Base-by-base conservation (phyloP, 1,140 invertebrate species). In the Bombus confusus region DNA sequence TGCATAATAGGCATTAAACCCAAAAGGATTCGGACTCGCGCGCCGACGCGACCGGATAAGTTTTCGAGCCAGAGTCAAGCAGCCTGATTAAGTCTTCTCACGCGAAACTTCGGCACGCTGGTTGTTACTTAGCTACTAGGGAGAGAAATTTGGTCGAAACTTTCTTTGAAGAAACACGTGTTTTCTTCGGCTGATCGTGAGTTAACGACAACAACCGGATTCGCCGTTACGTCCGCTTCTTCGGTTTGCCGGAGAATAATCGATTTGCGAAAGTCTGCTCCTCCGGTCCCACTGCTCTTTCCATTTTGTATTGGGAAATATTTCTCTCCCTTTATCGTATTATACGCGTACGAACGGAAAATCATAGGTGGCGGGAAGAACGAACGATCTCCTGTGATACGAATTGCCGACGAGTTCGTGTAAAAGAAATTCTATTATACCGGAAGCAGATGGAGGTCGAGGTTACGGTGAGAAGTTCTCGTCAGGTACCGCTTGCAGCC, bases 1-100 rank as follows among this genome's bases (percentile, higher is more conserved):
- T 91, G 88, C 80, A 91, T 91, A 91, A 91, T 91, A 83, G 90
- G 80, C 78, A 83, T 90, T 88, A 89, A 78, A 80, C 62, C 43
- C 77, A 87, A 69, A 87, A 90, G 76, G 89, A 87, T 85, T 87
- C 64, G 18, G 71, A 82, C 47, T 77, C 69, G 57, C 52, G 22
- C 22, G 68, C 69, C 75, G 78, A 62, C 47, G 47, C 47, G 47
- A 62, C 47, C 66, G 69, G 37, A 69, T 47, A 85, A 90, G 31
- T 85, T 90, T 68, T 68, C 69, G n/a, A 41, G 52, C 4, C 28
- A 25, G 22, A 39, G 68, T 10, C 39, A 4, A 31, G 13, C 47
- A 25, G 78, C 9, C 77, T 83, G 84, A 86, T 89, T 78, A 83
- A 86, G 80, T 43, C 43, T 74, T 41, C 75, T 57, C 62, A 18